Base-by-base conservation (phyloP, 2,888 invertebrate genomes). In the Caenorhabditis japonica region DNA sequence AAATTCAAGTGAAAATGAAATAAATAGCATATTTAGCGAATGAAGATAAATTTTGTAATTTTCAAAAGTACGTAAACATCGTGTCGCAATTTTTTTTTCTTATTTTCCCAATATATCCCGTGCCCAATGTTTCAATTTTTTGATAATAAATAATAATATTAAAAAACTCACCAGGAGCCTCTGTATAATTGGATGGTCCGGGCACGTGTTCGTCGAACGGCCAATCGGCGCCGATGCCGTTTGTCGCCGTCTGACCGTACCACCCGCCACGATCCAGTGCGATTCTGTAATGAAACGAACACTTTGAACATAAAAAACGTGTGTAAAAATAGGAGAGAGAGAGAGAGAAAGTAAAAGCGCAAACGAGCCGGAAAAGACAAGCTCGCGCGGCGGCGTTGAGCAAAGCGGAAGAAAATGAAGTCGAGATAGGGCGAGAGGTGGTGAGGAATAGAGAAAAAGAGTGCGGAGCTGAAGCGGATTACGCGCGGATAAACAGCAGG, bases 181-280 rank as follows among this genome's bases (percentile, higher is more conserved):
- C 73, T 21, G 66, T 66, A 43, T 73, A 73, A 51, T 73, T 66
- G 4, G 73, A 73, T 13, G 73, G 66, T 44, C 73, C 73, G 13
- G 73, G 73, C n/a, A 72, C 72, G 21, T 71, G 61, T 34, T 52
- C 55, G 30, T 56, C 52, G 44, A 62, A 71, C 23, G 47, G 38
- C 55, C 59, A 52, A 1, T 61, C 56, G 49, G 25, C 47, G 19
- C 41, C 60, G n/a, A 55, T 41, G 53, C 69, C 62, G 53, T 58
- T 39, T 17, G 34, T 36, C 39, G 36, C 12, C 30, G 52, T 41
- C 19, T 15, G 15, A 36, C 72, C 59, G 72, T 59, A 58, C 64
- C 64, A 72, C 53, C 64, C 61, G 44, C 62, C 44, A 30, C 62
- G 72, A 36, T 72, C 72, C 72, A 72, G 72, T 17, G 46, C 58